Evolutionary conservation across 2,888 invertebrate species (phyloP).

Genomic region (Rhamnusium bicolor): DNA sequence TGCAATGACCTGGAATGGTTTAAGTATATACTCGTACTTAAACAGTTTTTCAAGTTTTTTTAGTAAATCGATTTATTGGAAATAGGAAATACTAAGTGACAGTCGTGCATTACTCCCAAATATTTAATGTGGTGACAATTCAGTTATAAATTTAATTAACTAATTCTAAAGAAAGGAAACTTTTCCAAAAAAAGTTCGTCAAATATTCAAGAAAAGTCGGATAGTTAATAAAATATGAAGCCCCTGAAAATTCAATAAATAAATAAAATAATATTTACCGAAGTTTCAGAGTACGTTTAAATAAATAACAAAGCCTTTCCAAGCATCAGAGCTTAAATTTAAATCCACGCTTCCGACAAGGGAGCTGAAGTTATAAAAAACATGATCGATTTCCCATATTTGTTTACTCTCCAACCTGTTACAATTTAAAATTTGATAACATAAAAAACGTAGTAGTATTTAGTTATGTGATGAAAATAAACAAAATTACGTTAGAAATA

Average conservation of each 20-base stretch:
- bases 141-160: neutral
- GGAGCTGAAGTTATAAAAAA: constrained; percentile 11
- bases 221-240: constrained; percentile 22
- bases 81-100: too few relatives aligned
- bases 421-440: neutral
- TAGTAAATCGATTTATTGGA: too few relatives aligned
- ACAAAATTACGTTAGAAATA: too few relatives aligned
- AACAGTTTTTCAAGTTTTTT: too few relatives aligned
- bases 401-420: constrained; percentile 10
- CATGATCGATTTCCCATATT: constrained; percentile 26
- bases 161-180: neutral
- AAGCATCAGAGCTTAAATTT: constrained; percentile 22
- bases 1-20: too few relatives aligned
- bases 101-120: too few relatives aligned
- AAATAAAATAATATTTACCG: constrained; percentile 32
- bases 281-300: constrained; percentile 22
- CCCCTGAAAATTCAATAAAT: constrained; percentile 28
- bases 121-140: neutral
- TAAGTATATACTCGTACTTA: too few relatives aligned
- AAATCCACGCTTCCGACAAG: constrained; percentile 17
- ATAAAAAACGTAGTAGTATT: neutral
- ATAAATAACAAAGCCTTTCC: constrained; percentile 26
- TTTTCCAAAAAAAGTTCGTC: neutral
- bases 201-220: neutral
- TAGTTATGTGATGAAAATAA: neutral